Percentiles rank a stretch among this genome's conserved stretches.
Conservation (phyloP, 2,113 vertebrate genomes). For the Capra hircus region DNA sequence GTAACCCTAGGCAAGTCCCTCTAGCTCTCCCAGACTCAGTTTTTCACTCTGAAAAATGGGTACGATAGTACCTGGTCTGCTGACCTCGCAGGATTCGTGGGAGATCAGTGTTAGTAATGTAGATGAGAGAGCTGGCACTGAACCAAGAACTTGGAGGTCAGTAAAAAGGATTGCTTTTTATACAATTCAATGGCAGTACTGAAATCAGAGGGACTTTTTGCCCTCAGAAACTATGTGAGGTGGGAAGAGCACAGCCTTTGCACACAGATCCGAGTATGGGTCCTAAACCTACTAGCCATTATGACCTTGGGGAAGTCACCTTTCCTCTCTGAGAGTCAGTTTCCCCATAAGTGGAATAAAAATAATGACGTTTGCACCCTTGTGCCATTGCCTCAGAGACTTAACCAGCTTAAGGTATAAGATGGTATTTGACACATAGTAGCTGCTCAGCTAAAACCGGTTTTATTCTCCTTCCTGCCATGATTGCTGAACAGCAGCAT, state of each 20-base stretch:
- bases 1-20: not conserved
- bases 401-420: not conserved
- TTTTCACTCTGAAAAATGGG: not conserved
- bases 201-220: not conserved
- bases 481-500: not conserved
- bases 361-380: not conserved
- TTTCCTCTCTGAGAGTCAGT: not conserved
- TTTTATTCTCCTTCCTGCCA: not conserved
- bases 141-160: not conserved
- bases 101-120: not conserved
- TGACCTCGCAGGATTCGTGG: not conserved
- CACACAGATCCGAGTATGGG: not conserved
- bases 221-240: rapidly evolving
- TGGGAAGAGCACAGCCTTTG: not conserved
- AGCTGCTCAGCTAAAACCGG: not conserved
- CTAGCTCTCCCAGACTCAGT: not conserved
- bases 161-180: not conserved
- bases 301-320: not conserved
- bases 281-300: not conserved
- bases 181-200: not conserved
- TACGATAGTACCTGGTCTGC: not conserved
- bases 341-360: not conserved
- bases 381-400: not conserved
- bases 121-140: not conserved
- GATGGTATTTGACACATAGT: not conserved